Evolutionary conservation across 2,888 invertebrate genomes (phyloP), one percentile per base, ranked within the genome.

Genomic region (Dryomyza anilis): DNA sequence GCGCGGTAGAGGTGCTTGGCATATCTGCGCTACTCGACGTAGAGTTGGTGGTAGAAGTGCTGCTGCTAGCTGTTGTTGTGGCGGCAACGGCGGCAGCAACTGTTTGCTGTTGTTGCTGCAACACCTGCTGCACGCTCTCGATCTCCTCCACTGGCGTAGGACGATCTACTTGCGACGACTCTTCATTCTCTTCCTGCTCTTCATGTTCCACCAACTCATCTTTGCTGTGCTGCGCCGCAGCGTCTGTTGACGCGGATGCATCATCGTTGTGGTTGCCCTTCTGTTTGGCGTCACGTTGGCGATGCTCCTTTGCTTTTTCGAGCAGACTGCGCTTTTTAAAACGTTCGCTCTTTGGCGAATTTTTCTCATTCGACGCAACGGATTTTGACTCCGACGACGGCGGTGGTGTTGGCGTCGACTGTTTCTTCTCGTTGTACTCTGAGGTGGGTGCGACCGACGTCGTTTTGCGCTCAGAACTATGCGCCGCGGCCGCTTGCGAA

Each of bases 101-200:
- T 29, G 45, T 63, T 56, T 14, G 33, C 39, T 2, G 7, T 7
- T 56, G 21, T n/a, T 16, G 4, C 46, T 21, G 73, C 65, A 70
- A 10, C 14, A 50, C 27, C n/a, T 50, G 50, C 14, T 58, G 73
- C 64, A 70, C 74, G 5, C 70, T 75, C 68, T 80, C 78, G 14
- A 80, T 80, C 70, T 80, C 80, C 39, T 77, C 80, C 25, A 78
- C 71, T n/a, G 77, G 71, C 64, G n/a, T n/a, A n/a, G n/a, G n/a
- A 5, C 52, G 59, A 5, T 45, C 52, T 2, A 36, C 59, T 3
- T 63, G 55, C n/a, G 48, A 48, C 6, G 57, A 23, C 21, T 19
- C 33, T 29, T n/a, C 21, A 2, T 39, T 39, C 8, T 57, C 63
- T 21, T 39, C 56, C 1, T 39, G 30, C 10, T 33, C 23, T 5